A percentile compares a stretch with the other conserved stretches of the same genome.
phyloP scores from a whole-genome alignment of 2,797 vertebrate species.

The Momotus momota region DNA sequence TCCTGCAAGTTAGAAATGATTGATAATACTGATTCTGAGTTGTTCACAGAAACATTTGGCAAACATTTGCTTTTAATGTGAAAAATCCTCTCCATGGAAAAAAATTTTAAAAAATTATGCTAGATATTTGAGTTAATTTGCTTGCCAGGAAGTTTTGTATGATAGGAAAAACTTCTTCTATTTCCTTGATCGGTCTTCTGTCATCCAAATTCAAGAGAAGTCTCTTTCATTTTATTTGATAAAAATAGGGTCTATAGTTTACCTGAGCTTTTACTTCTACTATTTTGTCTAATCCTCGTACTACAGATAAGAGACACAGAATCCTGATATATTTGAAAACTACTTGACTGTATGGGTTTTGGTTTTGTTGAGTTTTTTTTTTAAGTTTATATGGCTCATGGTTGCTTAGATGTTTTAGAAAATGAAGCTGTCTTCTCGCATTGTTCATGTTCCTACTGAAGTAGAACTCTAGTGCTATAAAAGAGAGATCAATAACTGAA shows the following conservation, averaged over 20 bases:
- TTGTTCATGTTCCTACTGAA: neutral
- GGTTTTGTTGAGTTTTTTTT: neutral
- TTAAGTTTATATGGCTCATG: neutral
- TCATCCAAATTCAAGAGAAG: neutral
- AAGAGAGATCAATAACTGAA: neutral
- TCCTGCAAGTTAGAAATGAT: neutral
- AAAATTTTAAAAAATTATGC: neutral
- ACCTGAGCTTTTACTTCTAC: neutral
- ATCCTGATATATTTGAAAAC: neutral
- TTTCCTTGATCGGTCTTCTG: neutral
- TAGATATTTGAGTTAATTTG: neutral
- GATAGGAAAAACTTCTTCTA: neutral
- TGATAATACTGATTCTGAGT: neutral
- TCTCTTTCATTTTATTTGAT: neutral
- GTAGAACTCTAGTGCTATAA: neutral
- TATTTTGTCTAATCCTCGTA: neutral
- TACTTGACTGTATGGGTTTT: neutral
- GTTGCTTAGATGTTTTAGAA: neutral
- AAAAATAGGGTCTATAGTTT: neutral
- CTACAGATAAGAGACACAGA: neutral
- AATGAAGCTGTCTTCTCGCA: neutral
- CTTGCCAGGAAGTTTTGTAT: neutral
- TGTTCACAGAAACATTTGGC: slow-evolving; percentile 7
- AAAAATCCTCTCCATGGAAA: neutral
- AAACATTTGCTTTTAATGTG: slow-evolving; percentile 23